A percentile compares a stretch with the other conserved stretches of the same genome.
phyloP scores from a whole-genome alignment of 92 coral and sea anemone species.

The Micromussa lordhowensis region DNA sequence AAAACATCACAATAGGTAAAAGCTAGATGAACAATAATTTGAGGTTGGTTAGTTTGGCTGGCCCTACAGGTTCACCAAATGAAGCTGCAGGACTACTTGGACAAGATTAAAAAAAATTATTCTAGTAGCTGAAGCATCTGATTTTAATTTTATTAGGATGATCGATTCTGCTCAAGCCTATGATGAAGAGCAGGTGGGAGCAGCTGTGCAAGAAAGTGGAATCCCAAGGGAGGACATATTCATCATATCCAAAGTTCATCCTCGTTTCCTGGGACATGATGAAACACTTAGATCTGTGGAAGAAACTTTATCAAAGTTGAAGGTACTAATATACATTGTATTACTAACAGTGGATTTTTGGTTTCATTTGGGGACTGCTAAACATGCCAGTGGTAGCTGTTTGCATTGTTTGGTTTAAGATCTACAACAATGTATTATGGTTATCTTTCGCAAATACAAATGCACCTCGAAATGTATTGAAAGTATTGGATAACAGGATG shows the following conservation, averaged over 20 bases:
- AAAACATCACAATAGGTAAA: no score
- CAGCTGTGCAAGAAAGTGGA: conserved; percentile 77
- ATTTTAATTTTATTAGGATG: conserved; percentile 57
- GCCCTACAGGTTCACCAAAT: no score
- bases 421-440: no score
- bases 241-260: conserved; percentile 88
- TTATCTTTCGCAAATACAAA: no score
- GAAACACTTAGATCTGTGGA: conserved; percentile 89
- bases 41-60: no score
- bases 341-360: neutral
- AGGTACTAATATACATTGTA: conserved; percentile 67
- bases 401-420: no score
- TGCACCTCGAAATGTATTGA: no score
- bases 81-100: no score
- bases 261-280: conserved; percentile 81
- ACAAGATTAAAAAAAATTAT: no score
- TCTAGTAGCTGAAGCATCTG: neutral
- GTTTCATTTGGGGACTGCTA: neutral
- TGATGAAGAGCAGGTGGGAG: conserved; percentile 85
- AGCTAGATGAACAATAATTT: no score
- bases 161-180: conserved; percentile 96
- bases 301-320: conserved; percentile 74
- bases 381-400: no score
- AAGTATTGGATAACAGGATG: no score
- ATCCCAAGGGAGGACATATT: conserved; percentile 88